Conservation (phyloP, 2,888 invertebrate genomes). For the Leptarthrus brevirostris region DNA sequence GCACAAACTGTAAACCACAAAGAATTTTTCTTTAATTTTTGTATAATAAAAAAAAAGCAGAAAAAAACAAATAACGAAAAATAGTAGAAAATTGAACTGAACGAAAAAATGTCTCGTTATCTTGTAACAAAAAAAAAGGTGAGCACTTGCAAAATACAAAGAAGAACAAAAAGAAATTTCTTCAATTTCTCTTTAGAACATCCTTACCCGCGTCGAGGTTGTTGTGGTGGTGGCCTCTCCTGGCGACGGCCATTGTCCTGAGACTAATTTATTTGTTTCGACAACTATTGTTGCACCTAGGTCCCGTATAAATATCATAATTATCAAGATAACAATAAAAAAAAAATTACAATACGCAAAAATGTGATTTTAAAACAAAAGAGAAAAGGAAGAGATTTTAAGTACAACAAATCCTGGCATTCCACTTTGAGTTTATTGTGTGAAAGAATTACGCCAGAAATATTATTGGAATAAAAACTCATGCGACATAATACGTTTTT, state of each 20-base stretch:
- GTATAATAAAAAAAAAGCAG: conserved; percentile 58
- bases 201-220: conserved; percentile 55
- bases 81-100: conserved; percentile 3
- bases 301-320: conserved; percentile 20
- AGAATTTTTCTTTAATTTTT: not conserved
- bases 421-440: no score
- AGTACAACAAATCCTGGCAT: no score
- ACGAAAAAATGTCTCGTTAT: not conserved
- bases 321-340: not conserved
- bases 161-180: not conserved
- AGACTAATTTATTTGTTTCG: conserved; percentile 54
- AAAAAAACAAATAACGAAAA: conserved; percentile 37
- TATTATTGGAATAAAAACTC: no score
- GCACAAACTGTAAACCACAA: conserved; percentile 13
- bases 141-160: no score
- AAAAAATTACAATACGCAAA: not conserved
- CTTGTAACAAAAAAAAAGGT: not conserved
- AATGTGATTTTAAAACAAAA: no score
- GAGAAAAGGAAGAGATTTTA: no score
- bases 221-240: conserved; percentile 52
- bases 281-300: conserved; percentile 53
- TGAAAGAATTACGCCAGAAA: no score
- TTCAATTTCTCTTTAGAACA: not conserved
- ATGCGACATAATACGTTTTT: no score
- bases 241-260: conserved; percentile 52